Evolutionary conservation across 2,797 vertebrate species (phyloP).

Genomic region (Cyclura pinguis): DNA sequence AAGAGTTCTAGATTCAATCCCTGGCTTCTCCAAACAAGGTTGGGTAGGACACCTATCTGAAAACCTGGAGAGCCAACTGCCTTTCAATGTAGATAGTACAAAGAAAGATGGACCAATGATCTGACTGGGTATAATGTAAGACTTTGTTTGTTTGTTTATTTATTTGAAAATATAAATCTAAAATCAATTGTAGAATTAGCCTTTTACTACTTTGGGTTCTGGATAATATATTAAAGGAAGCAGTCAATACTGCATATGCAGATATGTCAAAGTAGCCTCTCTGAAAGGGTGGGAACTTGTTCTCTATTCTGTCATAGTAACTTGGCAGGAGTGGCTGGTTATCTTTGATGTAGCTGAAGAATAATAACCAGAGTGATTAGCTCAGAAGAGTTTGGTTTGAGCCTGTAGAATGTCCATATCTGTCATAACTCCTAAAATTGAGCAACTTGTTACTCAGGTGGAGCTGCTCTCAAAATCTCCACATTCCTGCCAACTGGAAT

Average conservation of each 20-base stretch:
- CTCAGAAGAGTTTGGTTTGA: not conserved
- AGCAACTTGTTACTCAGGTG: not conserved
- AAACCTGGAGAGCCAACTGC: not conserved
- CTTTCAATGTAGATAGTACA: not conserved
- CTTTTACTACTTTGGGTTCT: not conserved
- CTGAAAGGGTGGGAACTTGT: too few species aligned
- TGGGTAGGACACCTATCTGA: not conserved
- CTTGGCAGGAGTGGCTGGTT: not conserved
- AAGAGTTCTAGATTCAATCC: not conserved
- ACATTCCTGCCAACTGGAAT: not conserved
- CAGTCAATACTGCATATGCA: not conserved
- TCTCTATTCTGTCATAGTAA: not conserved
- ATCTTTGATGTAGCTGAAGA: not conserved
- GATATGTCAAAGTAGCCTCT: too few species aligned
- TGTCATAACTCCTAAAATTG: not conserved
- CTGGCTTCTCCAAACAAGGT: not conserved
- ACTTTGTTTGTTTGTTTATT: not conserved
- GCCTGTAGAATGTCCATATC: not conserved
- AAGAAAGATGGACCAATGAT: not conserved
- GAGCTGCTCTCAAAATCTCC: not conserved
- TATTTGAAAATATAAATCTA: not conserved
- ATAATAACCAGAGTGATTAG: not conserved
- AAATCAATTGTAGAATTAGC: not conserved
- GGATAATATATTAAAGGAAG: not conserved
- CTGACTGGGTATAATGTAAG: too few species aligned